Evolutionary conservation across 2,888 invertebrate genomes (phyloP).

Genomic region (Cantharis rustica): DNA sequence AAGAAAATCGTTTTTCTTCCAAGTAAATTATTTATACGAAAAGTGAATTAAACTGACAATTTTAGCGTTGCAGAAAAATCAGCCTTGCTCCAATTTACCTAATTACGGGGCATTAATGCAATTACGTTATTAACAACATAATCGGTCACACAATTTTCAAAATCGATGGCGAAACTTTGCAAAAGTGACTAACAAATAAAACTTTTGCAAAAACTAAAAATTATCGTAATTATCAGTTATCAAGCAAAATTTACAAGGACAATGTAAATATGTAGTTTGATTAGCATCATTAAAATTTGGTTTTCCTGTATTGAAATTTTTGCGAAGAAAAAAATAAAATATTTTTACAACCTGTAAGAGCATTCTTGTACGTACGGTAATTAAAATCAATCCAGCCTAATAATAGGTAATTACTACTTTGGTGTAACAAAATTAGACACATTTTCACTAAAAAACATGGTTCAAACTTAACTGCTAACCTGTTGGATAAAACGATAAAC

Average conservation of each 20-base stretch:
- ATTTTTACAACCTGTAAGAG: not conserved
- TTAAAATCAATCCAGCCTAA: constrained; percentile 14
- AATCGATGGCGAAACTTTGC: not conserved
- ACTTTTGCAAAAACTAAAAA: not conserved
- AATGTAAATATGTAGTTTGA: not conserved
- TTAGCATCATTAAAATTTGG: not conserved
- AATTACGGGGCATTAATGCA: not conserved
- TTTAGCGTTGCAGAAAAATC: not conserved
- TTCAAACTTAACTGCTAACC: constrained; percentile 19
- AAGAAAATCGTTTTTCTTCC: not conserved
- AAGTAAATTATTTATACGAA: not conserved
- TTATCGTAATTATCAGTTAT: not conserved
- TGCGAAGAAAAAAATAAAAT: not conserved
- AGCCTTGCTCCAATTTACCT: not conserved
- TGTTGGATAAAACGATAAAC: constrained; percentile 27
- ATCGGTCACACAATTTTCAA: not conserved
- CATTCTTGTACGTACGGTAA: not conserved
- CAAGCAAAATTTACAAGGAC: not conserved
- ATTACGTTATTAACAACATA: not conserved
- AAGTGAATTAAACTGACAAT: not conserved
- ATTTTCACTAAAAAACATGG: constrained; percentile 7
- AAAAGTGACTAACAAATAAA: not conserved
- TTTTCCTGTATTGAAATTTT: not conserved
- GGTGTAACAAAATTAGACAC: not conserved
- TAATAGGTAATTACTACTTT: constrained; percentile 4